Percentiles rank a stretch among this genome's conserved stretches.
phyloP scores from a whole-genome alignment of 2,888 invertebrate genomes.

The Melinaea menophilus region DNA sequence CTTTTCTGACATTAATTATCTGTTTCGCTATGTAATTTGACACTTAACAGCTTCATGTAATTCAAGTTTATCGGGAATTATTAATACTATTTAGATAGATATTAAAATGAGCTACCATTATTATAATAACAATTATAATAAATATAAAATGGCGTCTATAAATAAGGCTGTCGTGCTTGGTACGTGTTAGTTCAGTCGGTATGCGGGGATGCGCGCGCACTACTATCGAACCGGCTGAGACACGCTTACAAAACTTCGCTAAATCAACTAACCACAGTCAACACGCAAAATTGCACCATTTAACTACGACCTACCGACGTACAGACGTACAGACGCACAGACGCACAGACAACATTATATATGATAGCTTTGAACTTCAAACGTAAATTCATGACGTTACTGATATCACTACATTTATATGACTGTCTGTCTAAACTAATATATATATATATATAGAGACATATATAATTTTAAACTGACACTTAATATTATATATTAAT shows the following conservation, averaged over 20 bases:
- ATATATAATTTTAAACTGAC: too few species aligned
- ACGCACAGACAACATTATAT: constrained; percentile 3
- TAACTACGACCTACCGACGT: constrained; percentile 7
- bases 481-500: too few species aligned
- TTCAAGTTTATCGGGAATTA: not conserved
- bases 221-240: constrained; percentile 55
- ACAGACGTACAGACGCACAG: too few species aligned
- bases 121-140: constrained; percentile 12
- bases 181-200: constrained; percentile 28
- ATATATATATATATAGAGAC: too few species aligned
- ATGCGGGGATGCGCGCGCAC: constrained; percentile 61
- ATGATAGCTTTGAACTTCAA: not conserved
- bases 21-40: constrained; percentile 6
- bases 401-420: too few species aligned
- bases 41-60: constrained; percentile 43
- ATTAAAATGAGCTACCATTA: not conserved
- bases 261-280: constrained; percentile 14
- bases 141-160: constrained; percentile 24
- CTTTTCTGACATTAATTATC: constrained; percentile 13
- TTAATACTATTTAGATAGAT: too few species aligned
- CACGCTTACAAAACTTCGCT: constrained; percentile 11
- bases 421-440: too few species aligned
- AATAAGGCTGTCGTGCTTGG: constrained; percentile 36
- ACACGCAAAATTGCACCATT: constrained; percentile 23
- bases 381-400: too few species aligned